Percentiles rank a stretch among this genome's conserved stretches.
These are phyloP conservation scores for Pogona vitticeps DNA, from an alignment of 2,113 vertebrate species.

Conservation along the genomic window DNA sequence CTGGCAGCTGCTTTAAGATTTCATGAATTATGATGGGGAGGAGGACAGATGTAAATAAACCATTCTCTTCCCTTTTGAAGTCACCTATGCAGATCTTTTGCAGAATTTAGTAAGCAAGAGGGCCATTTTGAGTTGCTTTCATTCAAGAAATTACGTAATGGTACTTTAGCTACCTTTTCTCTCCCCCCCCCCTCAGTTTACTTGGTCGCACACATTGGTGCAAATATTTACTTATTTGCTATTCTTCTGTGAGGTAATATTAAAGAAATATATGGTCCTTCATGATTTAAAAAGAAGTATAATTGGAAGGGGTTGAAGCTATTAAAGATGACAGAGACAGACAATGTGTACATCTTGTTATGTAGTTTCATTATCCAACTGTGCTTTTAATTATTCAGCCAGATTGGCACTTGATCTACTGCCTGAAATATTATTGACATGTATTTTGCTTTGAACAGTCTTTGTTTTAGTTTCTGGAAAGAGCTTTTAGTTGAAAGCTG, in stretches of 20 bases:
- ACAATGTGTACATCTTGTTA: constrained; percentile 11
- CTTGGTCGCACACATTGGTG: constrained; percentile 57
- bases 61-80: constrained; percentile 67
- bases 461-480: neutral
- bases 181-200: constrained; percentile 27
- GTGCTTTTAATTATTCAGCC: constrained; percentile 60
- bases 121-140: constrained; percentile 70
- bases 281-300: no score
- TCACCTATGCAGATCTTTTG: constrained; percentile 71
- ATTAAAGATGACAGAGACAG: neutral
- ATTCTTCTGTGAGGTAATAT: constrained; percentile 26
- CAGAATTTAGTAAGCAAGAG: constrained; percentile 70
- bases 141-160: constrained; percentile 64
- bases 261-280: no score
- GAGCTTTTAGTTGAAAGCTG: no score
- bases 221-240: constrained; percentile 54
- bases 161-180: constrained; percentile 53
- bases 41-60: constrained; percentile 72
- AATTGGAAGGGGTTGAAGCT: no score
- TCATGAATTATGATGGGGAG: constrained; percentile 43
- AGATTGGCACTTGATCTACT: constrained; percentile 40
- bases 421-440: constrained; percentile 53
- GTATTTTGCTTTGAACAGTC: constrained; percentile 17
- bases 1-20: constrained; percentile 30
- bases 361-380: constrained; percentile 33